Base-by-base conservation (phyloP, 2,888 invertebrate species). In the Drosophila ustulata region DNA sequence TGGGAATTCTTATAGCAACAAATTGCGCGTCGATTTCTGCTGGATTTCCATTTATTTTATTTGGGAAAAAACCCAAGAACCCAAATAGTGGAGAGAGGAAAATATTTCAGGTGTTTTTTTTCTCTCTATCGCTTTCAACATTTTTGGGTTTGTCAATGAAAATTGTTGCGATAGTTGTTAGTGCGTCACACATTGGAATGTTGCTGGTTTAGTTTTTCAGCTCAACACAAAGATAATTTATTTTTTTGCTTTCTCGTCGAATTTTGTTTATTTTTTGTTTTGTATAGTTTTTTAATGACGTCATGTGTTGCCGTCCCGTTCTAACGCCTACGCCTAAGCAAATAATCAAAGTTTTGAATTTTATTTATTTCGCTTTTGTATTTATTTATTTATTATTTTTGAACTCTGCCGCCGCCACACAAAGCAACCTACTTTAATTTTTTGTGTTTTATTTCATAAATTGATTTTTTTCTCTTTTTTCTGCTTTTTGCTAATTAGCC, bases 111-210 rank as follows among this genome's bases (percentile, higher is more conserved):
- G 30, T 55, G 55, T 32, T 45, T 32, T 59, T 32, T n/a, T 47
- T 9, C 11, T 41, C 1, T 37, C 25, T 26, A 39, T 43, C n/a
- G 39, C 23, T 46, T 28, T 51, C 43, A 26, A 23, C 30, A 8
- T 57, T 37, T 45, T 45, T 18, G 13, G 49, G 46, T 67, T 77
- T 68, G 62, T 82, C 79, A 82, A 78, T 78, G 82, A 69, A 80
- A 84, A 82, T 64, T 32, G 59, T n/a, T 52, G 37, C 30, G 37
- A 57, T 47, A 52, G 53, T 50, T 61, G 55, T 66, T 23, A 55
- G 79, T 79, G 84, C 84, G 84, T 87, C 78, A 84, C 67, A 73
- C 63, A 52, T 75, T 59, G 80, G 88, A 88, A 84, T 88, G 84
- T 59, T 58, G 88, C 76, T 74, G 69, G 74, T 78, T 80, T 64